Percentiles rank a stretch among this genome's conserved stretches.
Evolutionary conservation across 2,113 vertebrate genomes (phyloP).

Genomic region (Indri indri): DNA sequence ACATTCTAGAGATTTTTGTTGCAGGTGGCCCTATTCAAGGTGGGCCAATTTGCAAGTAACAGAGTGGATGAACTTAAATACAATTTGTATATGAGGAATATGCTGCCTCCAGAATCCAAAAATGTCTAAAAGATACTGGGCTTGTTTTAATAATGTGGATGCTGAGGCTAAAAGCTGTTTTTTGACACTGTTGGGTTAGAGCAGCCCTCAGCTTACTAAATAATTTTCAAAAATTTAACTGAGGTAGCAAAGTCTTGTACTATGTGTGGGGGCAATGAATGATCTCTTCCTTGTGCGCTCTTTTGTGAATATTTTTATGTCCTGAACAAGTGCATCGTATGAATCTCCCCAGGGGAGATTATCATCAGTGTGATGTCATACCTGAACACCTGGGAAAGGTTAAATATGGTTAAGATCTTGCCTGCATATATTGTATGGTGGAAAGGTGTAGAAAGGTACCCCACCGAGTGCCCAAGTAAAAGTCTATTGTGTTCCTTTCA

Average conservation of each 20-base stretch:
- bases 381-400: background rate
- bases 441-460: background rate
- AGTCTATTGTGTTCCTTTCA: background rate
- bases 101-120: background rate
- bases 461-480: background rate
- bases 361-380: background rate
- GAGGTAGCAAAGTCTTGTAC: background rate
- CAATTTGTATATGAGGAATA: background rate
- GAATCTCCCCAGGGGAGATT: background rate
- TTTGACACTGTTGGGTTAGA: background rate
- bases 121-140: background rate
- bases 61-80: background rate
- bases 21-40: background rate
- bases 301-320: background rate
- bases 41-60: background rate
- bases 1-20: background rate
- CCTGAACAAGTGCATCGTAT: background rate
- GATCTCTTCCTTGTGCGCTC: background rate
- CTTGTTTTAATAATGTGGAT: background rate
- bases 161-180: background rate
- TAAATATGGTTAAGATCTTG: background rate
- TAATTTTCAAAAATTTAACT: background rate
- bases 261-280: background rate
- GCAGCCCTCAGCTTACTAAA: background rate
- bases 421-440: background rate